These are phyloP conservation scores for Platichthys stellatus DNA, from an alignment of 2,113 vertebrate species.

Conservation along the genomic window DNA sequence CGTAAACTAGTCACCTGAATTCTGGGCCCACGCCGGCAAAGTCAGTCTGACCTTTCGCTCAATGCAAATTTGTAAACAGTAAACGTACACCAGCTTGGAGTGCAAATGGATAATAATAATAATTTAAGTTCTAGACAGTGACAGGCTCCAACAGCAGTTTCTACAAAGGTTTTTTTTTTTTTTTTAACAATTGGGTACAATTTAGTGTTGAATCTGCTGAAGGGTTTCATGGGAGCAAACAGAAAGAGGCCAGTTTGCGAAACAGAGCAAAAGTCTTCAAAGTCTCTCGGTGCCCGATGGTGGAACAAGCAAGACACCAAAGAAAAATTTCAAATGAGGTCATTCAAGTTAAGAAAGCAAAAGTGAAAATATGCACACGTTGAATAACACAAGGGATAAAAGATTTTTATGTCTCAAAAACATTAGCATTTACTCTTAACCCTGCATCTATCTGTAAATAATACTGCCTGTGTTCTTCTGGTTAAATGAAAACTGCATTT, in stretches of 20 bases:
- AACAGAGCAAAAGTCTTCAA: neutral
- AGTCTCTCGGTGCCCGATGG: neutral
- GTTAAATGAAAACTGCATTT: no score
- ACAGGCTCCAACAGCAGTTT: neutral
- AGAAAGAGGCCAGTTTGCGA: neutral
- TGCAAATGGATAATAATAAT: neutral
- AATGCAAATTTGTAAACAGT: neutral
- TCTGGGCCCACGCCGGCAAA: constrained; percentile 34
- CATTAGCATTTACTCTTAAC: no score
- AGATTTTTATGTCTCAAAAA: constrained; percentile 1
- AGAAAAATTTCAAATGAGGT: neutral
- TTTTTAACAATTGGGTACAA: neutral
- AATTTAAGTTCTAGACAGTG: neutral
- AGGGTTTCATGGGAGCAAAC: neutral
- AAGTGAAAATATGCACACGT: neutral
- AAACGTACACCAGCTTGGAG: neutral
- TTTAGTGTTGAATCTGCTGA: neutral
- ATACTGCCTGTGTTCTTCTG: no score
- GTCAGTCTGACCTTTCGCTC: constrained; percentile 50
- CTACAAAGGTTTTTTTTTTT: neutral
- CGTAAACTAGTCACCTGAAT: constrained; percentile 52
- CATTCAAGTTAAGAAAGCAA: neutral
- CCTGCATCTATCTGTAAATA: no score
- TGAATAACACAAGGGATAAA: neutral
- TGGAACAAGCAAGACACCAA: neutral